Percentiles rank a stretch among this genome's conserved stretches.
Evolutionary conservation across 2,888 invertebrate genomes (phyloP).

Genomic region (Minunthozetes semirufus): DNA sequence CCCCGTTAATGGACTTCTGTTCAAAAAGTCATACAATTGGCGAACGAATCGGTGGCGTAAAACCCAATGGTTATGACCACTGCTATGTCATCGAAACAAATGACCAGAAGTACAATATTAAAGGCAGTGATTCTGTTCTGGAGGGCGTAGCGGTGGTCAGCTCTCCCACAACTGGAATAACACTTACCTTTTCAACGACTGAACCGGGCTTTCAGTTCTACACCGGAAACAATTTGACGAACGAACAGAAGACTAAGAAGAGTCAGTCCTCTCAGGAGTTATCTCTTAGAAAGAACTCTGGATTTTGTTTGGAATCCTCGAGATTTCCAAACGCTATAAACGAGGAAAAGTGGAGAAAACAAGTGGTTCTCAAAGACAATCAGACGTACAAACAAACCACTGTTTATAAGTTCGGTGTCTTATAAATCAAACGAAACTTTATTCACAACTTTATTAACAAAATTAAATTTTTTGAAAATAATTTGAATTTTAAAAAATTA

Average conservation of each 20-base stretch:
- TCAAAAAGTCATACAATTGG: conserved; percentile 58
- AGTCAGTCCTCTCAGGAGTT: not conserved
- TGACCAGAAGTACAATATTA: conserved; percentile 70
- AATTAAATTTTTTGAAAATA: no score
- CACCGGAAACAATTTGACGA: conserved; percentile 59
- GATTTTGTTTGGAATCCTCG: conserved; percentile 83
- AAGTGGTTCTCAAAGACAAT: conserved; percentile 2
- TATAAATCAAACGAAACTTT: no score
- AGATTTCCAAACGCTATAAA: conserved; percentile 85
- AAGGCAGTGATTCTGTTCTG: not conserved
- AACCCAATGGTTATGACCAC: conserved; percentile 68
- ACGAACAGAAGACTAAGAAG: conserved; percentile 13
- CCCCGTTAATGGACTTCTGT: conserved; percentile 63
- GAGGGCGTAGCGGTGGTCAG: conserved; percentile 43
- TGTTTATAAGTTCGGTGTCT: conserved; percentile 32
- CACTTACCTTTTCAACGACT: conserved; percentile 70
- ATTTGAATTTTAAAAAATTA: no score
- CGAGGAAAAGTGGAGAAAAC: conserved; percentile 41
- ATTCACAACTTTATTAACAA: no score
- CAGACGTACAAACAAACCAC: conserved; percentile 34
- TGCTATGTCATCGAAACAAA: conserved; percentile 61
- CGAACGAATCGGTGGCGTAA: conserved; percentile 60
- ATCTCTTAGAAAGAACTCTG: conserved; percentile 65
- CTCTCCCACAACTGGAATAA: conserved; percentile 56
- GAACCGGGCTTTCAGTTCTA: conserved; percentile 89